These are phyloP conservation scores for Agriopis aurantiaria DNA, from an alignment of 2,888 invertebrate genomes.

Conservation along the genomic window DNA sequence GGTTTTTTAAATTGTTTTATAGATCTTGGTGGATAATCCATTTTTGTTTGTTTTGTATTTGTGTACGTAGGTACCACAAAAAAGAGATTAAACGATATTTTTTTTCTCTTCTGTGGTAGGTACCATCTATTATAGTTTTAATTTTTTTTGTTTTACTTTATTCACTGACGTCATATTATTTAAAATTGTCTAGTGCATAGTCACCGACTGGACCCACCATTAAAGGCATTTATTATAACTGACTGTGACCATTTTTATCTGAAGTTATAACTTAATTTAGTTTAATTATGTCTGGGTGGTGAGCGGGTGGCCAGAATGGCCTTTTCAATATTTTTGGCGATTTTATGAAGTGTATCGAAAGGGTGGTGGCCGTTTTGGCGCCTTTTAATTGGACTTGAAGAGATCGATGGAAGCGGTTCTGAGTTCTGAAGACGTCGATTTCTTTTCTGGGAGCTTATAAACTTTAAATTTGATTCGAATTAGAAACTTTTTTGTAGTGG, in stretches of 20 bases:
- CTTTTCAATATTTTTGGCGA: slow-evolving; percentile 55
- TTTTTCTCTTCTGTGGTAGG: no score
- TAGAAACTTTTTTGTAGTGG: slow-evolving; percentile 46
- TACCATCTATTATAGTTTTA: not conserved
- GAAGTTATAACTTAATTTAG: slow-evolving; percentile 72
- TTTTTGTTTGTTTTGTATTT: no score
- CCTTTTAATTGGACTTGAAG: slow-evolving; percentile 57
- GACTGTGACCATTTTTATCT: slow-evolving; percentile 55
- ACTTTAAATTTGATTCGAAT: slow-evolving; percentile 55
- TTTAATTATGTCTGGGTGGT: slow-evolving; percentile 62
- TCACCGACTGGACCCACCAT: not conserved
- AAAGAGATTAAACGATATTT: no score
- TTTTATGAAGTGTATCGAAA: slow-evolving; percentile 74
- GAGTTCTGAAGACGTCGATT: slow-evolving; percentile 58
- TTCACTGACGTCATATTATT: no score
- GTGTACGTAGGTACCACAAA: no score
- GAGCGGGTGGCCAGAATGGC: slow-evolving; percentile 56
- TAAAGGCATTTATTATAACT: slow-evolving; percentile 22
- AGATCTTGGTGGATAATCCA: no score
- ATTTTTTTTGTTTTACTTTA: no score
- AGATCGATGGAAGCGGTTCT: slow-evolving; percentile 56
- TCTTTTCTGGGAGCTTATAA: slow-evolving; percentile 59
- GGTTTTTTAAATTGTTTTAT: no score
- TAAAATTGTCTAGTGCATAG: no score
- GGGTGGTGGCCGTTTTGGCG: slow-evolving; percentile 74